A percentile compares a stretch with the other conserved stretches of the same genome.
These are phyloP conservation scores for Pristionchus pacificus DNA, from an alignment of 1,140 invertebrate genomes.

Conservation along the genomic window DNA sequence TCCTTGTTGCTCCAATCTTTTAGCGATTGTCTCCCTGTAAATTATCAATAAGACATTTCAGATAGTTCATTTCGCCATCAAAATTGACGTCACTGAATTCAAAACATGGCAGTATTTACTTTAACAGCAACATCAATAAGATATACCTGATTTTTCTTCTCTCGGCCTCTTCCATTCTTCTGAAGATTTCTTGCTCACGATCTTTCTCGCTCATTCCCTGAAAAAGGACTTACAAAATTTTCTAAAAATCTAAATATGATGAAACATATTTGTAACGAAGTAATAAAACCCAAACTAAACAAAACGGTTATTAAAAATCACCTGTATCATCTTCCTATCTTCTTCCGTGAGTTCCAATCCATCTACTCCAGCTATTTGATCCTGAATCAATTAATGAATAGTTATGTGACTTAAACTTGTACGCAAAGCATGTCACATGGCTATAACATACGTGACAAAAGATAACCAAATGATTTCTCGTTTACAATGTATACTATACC, in stretches of 20 bases:
- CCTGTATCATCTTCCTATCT: not conserved
- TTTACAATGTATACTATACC: no score
- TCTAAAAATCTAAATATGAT: no score
- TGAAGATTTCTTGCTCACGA: conserved; percentile 29
- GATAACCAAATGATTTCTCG: not conserved
- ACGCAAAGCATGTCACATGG: no score
- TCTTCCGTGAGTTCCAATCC: not conserved
- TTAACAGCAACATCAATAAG: no score
- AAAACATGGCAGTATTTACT: not conserved
- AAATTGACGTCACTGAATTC: not conserved
- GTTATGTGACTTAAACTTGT: no score
- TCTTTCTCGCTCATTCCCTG: conserved; percentile 32
- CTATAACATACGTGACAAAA: not conserved
- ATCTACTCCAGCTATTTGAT: not conserved
- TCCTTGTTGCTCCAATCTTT: conserved; percentile 11
- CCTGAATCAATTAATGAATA: not conserved
- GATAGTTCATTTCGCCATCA: conserved; percentile 9
- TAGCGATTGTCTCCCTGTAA: conserved; percentile 4
- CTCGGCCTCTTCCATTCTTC: conserved; percentile 33
- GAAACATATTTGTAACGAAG: no score
- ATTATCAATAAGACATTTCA: conserved; percentile 11
- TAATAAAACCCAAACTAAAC: no score
- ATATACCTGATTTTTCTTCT: conserved; percentile 29
- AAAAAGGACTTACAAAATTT: conserved; percentile 10
- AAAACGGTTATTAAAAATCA: not conserved